These are phyloP conservation scores for Folsomia candida DNA, from an alignment of 2,888 invertebrate genomes.

Conservation along the genomic window DNA sequence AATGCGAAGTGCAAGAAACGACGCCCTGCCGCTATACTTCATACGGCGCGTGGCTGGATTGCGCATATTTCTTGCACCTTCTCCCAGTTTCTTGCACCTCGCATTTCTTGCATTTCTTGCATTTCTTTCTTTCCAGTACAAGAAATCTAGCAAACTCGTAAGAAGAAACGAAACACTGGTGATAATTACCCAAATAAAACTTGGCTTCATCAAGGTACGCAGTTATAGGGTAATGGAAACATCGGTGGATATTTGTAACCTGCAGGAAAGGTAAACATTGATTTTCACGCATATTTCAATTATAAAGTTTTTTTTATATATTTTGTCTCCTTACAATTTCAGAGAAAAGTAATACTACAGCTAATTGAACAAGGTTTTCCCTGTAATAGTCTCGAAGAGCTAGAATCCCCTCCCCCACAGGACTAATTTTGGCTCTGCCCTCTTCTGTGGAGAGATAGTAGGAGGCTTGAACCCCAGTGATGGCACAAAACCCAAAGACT, in stretches of 20 bases:
- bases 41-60: no score
- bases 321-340: conserved; percentile 39
- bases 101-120: no score
- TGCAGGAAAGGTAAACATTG: conserved; percentile 13
- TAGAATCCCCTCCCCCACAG: conserved; percentile 26
- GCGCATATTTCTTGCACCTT: no score
- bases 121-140: no score
- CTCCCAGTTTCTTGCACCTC: no score
- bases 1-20: no score
- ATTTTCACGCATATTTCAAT: no score
- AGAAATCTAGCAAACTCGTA: no score
- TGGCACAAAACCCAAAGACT: conserved; percentile 29
- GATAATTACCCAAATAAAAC: conserved; percentile 17
- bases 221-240: conserved; percentile 30
- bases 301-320: no score
- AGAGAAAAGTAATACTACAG: conserved; percentile 31
- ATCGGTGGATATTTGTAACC: conserved; percentile 32
- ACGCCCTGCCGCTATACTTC: no score
- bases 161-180: no score
- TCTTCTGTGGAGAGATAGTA: conserved; percentile 24
- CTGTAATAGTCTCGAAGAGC: conserved; percentile 25
- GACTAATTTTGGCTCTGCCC: conserved; percentile 27
- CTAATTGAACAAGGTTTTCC: conserved; percentile 29
- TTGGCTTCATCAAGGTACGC: conserved; percentile 33
- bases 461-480: conserved; percentile 25